Percentiles rank a stretch among this genome's conserved stretches.
Evolutionary conservation across 2,113 vertebrate genomes (phyloP).

Genomic region (Hymenochirus boettgeri): DNA sequence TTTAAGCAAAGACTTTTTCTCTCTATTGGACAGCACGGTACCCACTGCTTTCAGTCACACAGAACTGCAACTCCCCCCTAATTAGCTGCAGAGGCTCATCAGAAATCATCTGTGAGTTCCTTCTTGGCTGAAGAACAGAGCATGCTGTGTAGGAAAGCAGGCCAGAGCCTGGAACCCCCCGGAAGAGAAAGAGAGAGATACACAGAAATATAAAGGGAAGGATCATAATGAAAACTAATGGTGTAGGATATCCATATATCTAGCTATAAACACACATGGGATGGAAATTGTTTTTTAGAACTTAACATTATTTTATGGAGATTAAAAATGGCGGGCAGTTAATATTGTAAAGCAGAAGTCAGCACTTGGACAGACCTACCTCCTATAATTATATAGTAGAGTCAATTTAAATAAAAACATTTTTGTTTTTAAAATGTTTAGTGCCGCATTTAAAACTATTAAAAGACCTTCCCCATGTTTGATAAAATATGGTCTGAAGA

Average conservation of each 20-base stretch:
- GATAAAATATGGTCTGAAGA: no score
- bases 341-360: no score
- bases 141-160: constrained; percentile 42
- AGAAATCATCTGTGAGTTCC: constrained; percentile 38
- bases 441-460: no score
- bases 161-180: constrained; percentile 34
- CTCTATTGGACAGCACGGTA: constrained; percentile 6
- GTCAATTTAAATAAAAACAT: no score
- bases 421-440: no score
- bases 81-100: constrained; percentile 40
- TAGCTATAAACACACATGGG: not conserved
- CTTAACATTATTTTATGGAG: no score
- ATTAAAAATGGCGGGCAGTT: no score
- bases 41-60: constrained; percentile 8
- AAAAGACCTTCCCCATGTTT: no score
- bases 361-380: no score
- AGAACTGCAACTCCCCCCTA: constrained; percentile 34
- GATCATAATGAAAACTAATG: no score
- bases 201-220: constrained; percentile 15
- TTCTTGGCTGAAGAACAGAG: constrained; percentile 38
- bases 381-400: no score
- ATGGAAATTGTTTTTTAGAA: no score
- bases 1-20: constrained; percentile 16
- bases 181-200: constrained; percentile 22
- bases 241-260: not conserved